Evolutionary conservation across 2,888 invertebrate species (phyloP).

Genomic region (Beris chalybata): DNA sequence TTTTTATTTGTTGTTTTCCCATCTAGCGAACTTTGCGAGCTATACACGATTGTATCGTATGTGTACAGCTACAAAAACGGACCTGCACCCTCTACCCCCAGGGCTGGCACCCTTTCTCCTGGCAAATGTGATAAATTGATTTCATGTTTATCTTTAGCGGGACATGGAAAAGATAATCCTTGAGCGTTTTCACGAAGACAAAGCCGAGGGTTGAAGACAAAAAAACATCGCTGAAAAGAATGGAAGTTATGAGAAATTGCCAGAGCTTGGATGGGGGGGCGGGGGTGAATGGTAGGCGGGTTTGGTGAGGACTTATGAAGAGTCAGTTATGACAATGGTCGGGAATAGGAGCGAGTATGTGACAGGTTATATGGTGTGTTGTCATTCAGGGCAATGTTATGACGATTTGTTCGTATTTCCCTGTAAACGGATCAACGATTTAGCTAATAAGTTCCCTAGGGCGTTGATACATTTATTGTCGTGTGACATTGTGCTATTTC

Average conservation of each 20-base stretch:
- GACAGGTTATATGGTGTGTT: slow-evolving; percentile 3
- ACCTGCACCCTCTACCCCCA: too few relatives aligned
- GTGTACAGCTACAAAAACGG: too few relatives aligned
- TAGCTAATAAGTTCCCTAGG: slow-evolving; percentile 11
- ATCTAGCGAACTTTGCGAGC: too few relatives aligned
- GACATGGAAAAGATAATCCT: slow-evolving; percentile 29
- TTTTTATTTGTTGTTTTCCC: background rate
- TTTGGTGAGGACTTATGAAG: too few relatives aligned
- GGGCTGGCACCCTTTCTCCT: too few relatives aligned
- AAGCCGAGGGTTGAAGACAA: slow-evolving; percentile 1
- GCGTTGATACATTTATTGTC: background rate
- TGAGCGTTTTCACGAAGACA: slow-evolving; percentile 1
- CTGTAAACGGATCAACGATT: slow-evolving; percentile 17
- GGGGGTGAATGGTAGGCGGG: too few relatives aligned
- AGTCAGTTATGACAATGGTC: too few relatives aligned
- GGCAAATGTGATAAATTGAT: slow-evolving; percentile 36
- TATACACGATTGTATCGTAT: too few relatives aligned
- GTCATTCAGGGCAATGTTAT: slow-evolving; percentile 12
- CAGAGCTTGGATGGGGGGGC: too few relatives aligned
- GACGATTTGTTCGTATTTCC: slow-evolving; percentile 7
- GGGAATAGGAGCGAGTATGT: background rate
- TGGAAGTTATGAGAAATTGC: too few relatives aligned
- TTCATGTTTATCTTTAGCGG: slow-evolving; percentile 36
- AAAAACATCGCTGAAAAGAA: too few relatives aligned
- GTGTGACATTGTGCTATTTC: too few relatives aligned